Base-by-base conservation (phyloP, 1,140 invertebrate species). In the Cataglyphis hispanica region DNA sequence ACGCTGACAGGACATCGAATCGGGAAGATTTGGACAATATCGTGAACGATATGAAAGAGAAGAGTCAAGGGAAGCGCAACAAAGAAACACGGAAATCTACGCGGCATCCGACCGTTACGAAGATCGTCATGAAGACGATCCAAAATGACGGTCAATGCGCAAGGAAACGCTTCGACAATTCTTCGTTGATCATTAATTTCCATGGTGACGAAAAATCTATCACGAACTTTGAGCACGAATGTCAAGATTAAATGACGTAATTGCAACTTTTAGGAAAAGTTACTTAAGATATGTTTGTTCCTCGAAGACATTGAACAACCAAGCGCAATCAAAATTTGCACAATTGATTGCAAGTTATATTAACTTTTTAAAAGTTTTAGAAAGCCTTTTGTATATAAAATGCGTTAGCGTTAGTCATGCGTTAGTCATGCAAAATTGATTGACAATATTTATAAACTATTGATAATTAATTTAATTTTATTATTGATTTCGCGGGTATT, bases 61-160 rank as follows among this genome's bases (percentile, higher is more conserved):
- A 8, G 8, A 31, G 40, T 19, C 40, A 7, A 0, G 16, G 53
- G 37, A 37, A 31, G 66, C 31, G 46, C 25, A 61, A 74, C 67
- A 67, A 74, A 25, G 67, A 74, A 63, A 58, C 37, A 19, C 67
- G 66, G 66, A 81, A 81, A 70, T 81, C 78, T 34, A 63, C 7
- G 27, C 31, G 72, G 43, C 22, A 53, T 37, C 27, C 7, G 4
- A 83, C 53, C 67, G 67, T 83, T 53, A 60, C 37, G 0, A 89
- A 46, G 53, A 85, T 88, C 56, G 69, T 89, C 7, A 88, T 87
- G 13, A 76, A 53, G 53, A n/a, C n/a, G n/a, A 25, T 86, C 1
- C 43, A 58, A 13, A 80, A 40, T 34, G 70, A 88, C 0, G 69
- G 72, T 10, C 56, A 63, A 11, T 40, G 61, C 11, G 70, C 72